phyloP scores from a whole-genome alignment of 2,888 invertebrate species.

The Torymus tubicola region DNA sequence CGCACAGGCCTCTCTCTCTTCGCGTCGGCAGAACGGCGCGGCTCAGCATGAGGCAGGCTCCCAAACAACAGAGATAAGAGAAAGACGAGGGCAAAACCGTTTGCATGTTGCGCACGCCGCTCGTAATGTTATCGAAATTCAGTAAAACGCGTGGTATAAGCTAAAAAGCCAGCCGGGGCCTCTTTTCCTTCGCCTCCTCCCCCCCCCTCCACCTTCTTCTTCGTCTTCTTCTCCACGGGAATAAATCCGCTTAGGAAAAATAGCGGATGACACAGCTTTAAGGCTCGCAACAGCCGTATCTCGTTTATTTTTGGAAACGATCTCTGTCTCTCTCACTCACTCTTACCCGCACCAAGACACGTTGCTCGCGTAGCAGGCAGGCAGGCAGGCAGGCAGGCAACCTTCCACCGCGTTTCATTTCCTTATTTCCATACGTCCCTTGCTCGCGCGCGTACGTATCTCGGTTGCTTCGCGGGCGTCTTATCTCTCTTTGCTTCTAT shows the following conservation, averaged over 20 bases:
- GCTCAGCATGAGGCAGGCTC: not conserved
- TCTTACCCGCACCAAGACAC: too few species aligned
- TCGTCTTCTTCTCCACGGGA: not conserved
- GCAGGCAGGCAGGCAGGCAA: too few species aligned
- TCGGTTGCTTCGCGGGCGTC: slow-evolving; percentile 2
- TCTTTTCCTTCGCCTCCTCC: not conserved
- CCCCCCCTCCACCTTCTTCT: too few species aligned
- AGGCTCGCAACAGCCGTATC: slow-evolving; percentile 28
- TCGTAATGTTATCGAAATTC: slow-evolving; percentile 47
- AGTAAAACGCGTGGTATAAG: slow-evolving; percentile 34
- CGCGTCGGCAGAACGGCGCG: not conserved
- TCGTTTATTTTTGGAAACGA: slow-evolving; percentile 35
- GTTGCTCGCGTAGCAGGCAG: too few species aligned
- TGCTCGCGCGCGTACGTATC: not conserved
- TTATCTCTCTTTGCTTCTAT: slow-evolving; percentile 4
- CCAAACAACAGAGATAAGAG: too few species aligned
- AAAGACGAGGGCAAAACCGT: slow-evolving; percentile 3
- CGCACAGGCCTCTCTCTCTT: not conserved
- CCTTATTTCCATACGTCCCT: slow-evolving; percentile 18
- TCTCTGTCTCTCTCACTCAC: too few species aligned
- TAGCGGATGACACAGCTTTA: slow-evolving; percentile 41
- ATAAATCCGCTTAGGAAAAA: slow-evolving; percentile 51
- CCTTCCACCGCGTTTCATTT: not conserved
- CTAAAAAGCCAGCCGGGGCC: slow-evolving; percentile 35
- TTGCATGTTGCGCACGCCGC: slow-evolving; percentile 13